Conservation (phyloP, 1,140 invertebrate species). For the Dendroctonus valens region DNA sequence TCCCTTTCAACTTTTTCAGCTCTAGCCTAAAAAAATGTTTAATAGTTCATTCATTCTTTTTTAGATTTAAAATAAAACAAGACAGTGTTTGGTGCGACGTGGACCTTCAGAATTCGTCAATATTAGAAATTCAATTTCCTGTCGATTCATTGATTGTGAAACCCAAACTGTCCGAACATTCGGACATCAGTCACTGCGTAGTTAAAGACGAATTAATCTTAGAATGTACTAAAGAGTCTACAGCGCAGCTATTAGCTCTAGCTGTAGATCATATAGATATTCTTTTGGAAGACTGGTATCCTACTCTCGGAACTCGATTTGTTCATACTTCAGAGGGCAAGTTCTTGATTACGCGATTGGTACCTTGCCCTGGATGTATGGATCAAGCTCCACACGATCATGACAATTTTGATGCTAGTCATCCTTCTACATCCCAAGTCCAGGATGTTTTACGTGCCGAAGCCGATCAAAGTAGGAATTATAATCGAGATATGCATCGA, state of each 20-base stretch:
- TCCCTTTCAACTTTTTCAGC: no score
- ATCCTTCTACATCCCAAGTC: slow-evolving; percentile 28
- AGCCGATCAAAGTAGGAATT: slow-evolving; percentile 19
- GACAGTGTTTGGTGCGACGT: slow-evolving; percentile 84
- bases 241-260: slow-evolving; percentile 83
- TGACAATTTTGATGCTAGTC: slow-evolving; percentile 34
- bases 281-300: slow-evolving; percentile 97
- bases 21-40: no score
- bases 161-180: slow-evolving; percentile 56
- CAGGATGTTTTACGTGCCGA: slow-evolving; percentile 36
- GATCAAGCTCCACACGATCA: slow-evolving; percentile 37
- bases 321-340: slow-evolving; percentile 96
- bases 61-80: slow-evolving; percentile 70
- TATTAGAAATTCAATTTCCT: slow-evolving; percentile 87
- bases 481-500: slow-evolving; percentile 32
- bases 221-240: slow-evolving; percentile 62
- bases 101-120: slow-evolving; percentile 76
- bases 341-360: slow-evolving; percentile 90
- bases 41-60: slow-evolving; percentile 32
- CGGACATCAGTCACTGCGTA: slow-evolving; percentile 62
- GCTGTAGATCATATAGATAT: slow-evolving; percentile 97
- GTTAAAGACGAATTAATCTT: slow-evolving; percentile 51
- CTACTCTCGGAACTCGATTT: slow-evolving; percentile 86
- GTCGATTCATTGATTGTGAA: slow-evolving; percentile 72
- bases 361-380: slow-evolving; percentile 88